Percentiles rank a stretch among this genome's conserved stretches.
These are phyloP conservation scores for Lucifuga dentata DNA, from an alignment of 2,113 vertebrate species.

Conservation along the genomic window DNA sequence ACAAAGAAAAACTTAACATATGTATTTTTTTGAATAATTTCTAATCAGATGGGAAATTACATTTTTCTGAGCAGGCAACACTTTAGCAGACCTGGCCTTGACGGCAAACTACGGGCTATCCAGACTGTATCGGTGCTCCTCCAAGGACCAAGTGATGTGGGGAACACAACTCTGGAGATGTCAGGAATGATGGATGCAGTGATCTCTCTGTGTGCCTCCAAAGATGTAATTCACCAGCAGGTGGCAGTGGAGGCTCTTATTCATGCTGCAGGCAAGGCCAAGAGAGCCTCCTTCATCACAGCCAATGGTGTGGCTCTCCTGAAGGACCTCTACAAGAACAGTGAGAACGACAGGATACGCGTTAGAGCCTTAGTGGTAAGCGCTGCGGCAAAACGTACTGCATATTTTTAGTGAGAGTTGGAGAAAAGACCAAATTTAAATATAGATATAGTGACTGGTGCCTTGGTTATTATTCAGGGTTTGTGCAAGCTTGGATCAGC, in stretches of 20 bases:
- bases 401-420: background rate
- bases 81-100: conserved; percentile 84
- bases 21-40: too few relatives aligned
- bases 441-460: conserved; percentile 3
- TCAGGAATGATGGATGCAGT: conserved; percentile 93
- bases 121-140: conserved; percentile 93
- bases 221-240: conserved; percentile 90
- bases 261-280: conserved; percentile 94
- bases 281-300: conserved; percentile 95
- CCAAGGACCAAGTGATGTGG: conserved; percentile 93
- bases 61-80: conserved; percentile 82
- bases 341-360: conserved; percentile 93
- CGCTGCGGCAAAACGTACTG: conserved; percentile 4
- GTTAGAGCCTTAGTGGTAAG: conserved; percentile 96
- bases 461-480: conserved; percentile 82
- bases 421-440: background rate
- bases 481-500: conserved; percentile 97
- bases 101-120: conserved; percentile 91
- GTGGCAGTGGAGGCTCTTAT: conserved; percentile 96
- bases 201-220: conserved; percentile 91
- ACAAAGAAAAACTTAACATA: too few relatives aligned
- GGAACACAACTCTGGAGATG: conserved; percentile 92
- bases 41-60: background rate
- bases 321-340: conserved; percentile 97
- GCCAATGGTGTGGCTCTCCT: conserved; percentile 93